phyloP scores from a whole-genome alignment of 2,113 vertebrate species.

The Melospiza georgiana region DNA sequence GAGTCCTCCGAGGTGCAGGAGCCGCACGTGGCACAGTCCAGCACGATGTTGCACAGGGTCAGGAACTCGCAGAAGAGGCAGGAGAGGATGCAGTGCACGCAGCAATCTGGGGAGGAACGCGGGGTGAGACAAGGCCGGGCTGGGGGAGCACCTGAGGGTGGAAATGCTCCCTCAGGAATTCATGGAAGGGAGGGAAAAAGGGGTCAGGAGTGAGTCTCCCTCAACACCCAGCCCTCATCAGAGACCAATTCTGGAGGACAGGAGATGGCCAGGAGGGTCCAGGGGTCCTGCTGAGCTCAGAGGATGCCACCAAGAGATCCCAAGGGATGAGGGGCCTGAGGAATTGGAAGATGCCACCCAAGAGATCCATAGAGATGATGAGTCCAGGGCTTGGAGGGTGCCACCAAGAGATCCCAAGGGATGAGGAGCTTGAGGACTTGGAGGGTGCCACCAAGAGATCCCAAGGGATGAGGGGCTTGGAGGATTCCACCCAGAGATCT shows the following conservation, averaged over 20 bases:
- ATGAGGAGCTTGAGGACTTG: accelerated
- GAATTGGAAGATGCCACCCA: background rate
- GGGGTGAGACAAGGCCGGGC: accelerated
- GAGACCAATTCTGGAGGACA: background rate
- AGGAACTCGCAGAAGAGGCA: conserved; percentile 99
- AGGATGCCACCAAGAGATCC: too few relatives aligned
- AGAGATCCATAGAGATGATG: background rate
- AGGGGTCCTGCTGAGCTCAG: accelerated
- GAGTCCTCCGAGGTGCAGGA: conserved; percentile 91
- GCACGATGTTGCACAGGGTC: conserved; percentile 93
- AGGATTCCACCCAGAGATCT: too few relatives aligned
- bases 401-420: too few relatives aligned
- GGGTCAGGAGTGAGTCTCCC: background rate
- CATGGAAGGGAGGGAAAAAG: background rate
- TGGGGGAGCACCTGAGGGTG: background rate
- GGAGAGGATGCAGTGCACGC: conserved; percentile 97
- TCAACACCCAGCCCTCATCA: background rate
- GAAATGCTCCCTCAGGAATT: background rate
- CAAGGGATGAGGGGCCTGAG: accelerated
- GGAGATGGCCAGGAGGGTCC: background rate
- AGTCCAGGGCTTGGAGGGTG: too few relatives aligned
- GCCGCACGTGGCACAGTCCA: conserved; percentile 96
- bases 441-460: background rate
- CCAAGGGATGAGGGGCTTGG: background rate
- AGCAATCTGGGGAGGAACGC: conserved; percentile 83